Conservation (phyloP, 2,797 vertebrate genomes). For the Chaunax sp. region DNA sequence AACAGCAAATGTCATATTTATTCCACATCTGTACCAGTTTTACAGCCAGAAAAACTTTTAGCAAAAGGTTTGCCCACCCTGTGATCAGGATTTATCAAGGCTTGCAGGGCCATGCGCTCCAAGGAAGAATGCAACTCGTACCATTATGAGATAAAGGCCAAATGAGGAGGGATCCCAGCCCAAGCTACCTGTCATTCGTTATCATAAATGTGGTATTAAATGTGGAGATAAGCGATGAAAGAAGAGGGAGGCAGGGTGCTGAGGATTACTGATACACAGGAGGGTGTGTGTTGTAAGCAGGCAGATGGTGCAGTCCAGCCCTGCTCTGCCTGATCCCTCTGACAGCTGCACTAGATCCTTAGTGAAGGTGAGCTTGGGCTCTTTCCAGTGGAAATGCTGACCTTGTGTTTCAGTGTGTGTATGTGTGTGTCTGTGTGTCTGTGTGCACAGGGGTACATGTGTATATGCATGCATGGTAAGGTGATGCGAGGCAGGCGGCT, state of each 20-base stretch:
- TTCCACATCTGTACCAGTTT: constrained; percentile 50
- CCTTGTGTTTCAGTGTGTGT: constrained; percentile 44
- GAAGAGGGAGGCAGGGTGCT: constrained; percentile 72
- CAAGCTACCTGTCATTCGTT: constrained; percentile 79
- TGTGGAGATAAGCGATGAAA: constrained; percentile 80
- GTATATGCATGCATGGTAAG: constrained; percentile 20
- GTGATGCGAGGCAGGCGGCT: constrained; percentile 70
- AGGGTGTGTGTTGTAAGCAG: constrained; percentile 75
- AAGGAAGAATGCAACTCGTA: constrained; percentile 74
- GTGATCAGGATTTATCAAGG: constrained; percentile 62
- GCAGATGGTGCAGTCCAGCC: constrained; percentile 63
- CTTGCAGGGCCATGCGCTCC: constrained; percentile 40
- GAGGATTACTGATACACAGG: constrained; percentile 67
- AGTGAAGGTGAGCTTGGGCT: constrained; percentile 65
- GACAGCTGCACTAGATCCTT: constrained; percentile 78
- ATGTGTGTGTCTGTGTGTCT: constrained; percentile 17
- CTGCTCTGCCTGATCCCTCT: constrained; percentile 58
- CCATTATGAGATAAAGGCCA: constrained; percentile 75
- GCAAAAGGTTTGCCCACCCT: constrained; percentile 55
- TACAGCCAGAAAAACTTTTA: constrained; percentile 65
- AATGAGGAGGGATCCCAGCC: constrained; percentile 64
- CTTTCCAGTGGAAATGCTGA: constrained; percentile 69
- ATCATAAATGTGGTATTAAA: constrained; percentile 83
- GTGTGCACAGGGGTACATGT: constrained; percentile 21
- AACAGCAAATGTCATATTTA: constrained; percentile 9